Evolutionary conservation across 2,113 vertebrate species (phyloP), one percentile per base, ranked within the genome.

Genomic region (Mus pahari): DNA sequence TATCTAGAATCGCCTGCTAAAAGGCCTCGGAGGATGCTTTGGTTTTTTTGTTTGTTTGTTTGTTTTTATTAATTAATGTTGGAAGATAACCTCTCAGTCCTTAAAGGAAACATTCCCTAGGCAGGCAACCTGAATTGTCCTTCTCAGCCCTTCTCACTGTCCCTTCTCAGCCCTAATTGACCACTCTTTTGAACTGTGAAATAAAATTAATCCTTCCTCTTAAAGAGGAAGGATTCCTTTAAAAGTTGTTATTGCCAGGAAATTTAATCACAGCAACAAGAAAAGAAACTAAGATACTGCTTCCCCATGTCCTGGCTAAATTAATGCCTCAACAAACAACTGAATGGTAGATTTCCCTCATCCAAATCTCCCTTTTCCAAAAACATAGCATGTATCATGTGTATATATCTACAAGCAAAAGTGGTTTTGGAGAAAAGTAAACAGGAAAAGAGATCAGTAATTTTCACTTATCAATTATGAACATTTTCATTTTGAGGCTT

Each of bases 391-490:
- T 12, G 28, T 53, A 31, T 39, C 26, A 45, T 1, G 14, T 6
- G 1, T 36, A 28, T 53, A 88, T n/a, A 45, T 1, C 26, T 17
- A 28, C 13, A 22, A 83, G 17, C 48, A 17, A 77, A 12, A 4
- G 1, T 68, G 10, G 9, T 17, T 3, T 66, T 55, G 48, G 12
- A 39, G n/a, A 50, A 48, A 91, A n/a, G 50, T 36, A 77, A 89
- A 53, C 6, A 19, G 71, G 20, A 90, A 95, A 96, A 66, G 55
- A 96, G 24, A 62, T 74, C 28, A 45, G 39, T 94, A 92, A 84
- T 86, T 92, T 82, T 95, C 55, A 78, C 70, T 87, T 66, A 94
- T 93, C 82, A 89, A 84, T 92, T 86, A n/a, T 6, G 7, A n/a
- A 64, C 62, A 90, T 68, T 95, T 36, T 33, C 22, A 81, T 82